Conservation (phyloP, 2,113 vertebrate species). For the Alligator mississippiensis region DNA sequence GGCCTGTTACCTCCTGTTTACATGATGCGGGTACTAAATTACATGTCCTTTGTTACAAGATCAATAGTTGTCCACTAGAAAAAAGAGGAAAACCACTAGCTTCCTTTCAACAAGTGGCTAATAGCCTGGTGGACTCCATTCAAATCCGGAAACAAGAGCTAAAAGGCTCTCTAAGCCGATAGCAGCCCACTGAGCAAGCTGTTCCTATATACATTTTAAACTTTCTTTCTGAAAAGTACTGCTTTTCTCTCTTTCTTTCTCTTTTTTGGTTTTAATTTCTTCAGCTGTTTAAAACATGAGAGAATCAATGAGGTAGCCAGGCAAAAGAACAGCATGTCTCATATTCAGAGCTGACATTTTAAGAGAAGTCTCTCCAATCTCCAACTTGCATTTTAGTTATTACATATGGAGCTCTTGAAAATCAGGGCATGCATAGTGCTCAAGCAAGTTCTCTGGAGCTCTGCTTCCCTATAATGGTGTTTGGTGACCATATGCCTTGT, state of each 20-base stretch:
- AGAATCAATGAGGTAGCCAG: neutral
- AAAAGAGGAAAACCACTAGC: neutral
- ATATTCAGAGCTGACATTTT: neutral
- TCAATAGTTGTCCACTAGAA: neutral
- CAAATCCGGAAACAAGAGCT: neutral
- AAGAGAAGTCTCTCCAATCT: neutral
- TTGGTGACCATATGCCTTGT: neutral
- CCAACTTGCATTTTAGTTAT: neutral
- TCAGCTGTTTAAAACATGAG: neutral
- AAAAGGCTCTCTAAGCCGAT: neutral
- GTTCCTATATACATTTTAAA: neutral
- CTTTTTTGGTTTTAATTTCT: neutral
- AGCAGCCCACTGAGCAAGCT: neutral
- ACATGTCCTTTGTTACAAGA: neutral
- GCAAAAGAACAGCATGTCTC: neutral
- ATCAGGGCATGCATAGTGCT: fast-evolving
- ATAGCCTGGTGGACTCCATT: no score
- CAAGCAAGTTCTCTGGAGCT: neutral
- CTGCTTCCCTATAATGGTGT: neutral
- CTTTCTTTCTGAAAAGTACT: fast-evolving
- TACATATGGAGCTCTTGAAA: neutral
- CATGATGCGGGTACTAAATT: neutral
- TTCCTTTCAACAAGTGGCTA: neutral
- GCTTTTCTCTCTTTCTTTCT: neutral
- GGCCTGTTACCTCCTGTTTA: neutral